Conservation (phyloP, 2,888 invertebrate species). For the Tipula confusa region DNA sequence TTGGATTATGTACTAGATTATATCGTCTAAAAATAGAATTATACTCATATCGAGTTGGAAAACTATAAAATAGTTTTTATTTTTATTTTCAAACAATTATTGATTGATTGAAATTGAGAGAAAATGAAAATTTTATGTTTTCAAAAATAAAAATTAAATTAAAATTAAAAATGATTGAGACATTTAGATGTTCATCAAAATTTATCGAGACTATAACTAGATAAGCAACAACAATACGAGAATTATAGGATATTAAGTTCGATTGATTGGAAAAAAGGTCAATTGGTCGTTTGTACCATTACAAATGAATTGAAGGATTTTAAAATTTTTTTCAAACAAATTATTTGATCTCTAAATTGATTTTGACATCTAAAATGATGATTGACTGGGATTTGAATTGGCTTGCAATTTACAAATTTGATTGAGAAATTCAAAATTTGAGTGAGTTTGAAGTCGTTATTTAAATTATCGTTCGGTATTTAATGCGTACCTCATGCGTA, state of each 20-base stretch:
- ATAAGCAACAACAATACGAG: neutral
- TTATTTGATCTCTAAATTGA: no score
- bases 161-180: slow-evolving; percentile 7
- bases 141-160: neutral
- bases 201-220: neutral
- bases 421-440: no score
- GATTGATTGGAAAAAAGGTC: neutral
- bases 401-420: no score
- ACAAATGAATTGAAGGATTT: neutral
- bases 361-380: no score
- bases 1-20: neutral
- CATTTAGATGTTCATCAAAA: neutral
- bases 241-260: neutral
- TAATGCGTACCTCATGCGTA: no score
- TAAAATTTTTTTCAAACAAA: no score
- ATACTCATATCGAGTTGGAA: neutral
- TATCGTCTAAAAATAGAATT: neutral
- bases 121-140: neutral
- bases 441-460: no score
- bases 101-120: slow-evolving; percentile 12
- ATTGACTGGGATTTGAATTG: no score
- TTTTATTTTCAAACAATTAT: neutral
- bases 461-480: no score
- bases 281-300: neutral
- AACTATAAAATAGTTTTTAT: no score